Evolutionary conservation across 2,797 vertebrate genomes (phyloP).

Genomic region (Amazonetta brasiliensis): DNA sequence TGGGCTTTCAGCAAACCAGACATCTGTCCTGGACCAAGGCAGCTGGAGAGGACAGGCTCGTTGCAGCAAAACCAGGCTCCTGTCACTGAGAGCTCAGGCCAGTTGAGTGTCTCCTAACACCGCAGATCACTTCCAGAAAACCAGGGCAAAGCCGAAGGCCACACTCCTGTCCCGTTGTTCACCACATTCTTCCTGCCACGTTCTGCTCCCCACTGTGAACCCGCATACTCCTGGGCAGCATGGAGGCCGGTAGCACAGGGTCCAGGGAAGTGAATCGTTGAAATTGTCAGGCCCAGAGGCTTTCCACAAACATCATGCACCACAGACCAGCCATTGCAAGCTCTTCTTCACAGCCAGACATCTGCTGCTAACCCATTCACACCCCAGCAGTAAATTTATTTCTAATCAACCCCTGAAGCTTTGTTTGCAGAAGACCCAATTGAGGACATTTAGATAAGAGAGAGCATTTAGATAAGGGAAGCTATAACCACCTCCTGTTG

Average conservation of each 20-base stretch:
- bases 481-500: not conserved
- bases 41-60: not conserved
- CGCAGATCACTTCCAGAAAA: not conserved
- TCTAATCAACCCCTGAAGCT: not conserved
- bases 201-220: not conserved
- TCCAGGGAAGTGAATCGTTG: not conserved
- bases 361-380: not conserved
- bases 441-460: not conserved
- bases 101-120: not conserved
- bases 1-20: not conserved
- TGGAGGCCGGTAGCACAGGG: accelerated
- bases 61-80: not conserved
- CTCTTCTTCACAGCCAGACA: not conserved
- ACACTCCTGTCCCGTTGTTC: not conserved
- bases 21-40: not conserved
- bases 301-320: not conserved
- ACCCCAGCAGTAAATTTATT: not conserved
- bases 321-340: not conserved
- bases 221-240: not conserved
- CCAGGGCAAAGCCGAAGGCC: not conserved
- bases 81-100: not conserved
- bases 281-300: not conserved
- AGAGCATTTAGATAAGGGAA: not conserved
- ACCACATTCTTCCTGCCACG: not conserved
- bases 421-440: not conserved